phyloP scores from a whole-genome alignment of 1,140 invertebrate species.

The Atopsyche davidsoni region DNA sequence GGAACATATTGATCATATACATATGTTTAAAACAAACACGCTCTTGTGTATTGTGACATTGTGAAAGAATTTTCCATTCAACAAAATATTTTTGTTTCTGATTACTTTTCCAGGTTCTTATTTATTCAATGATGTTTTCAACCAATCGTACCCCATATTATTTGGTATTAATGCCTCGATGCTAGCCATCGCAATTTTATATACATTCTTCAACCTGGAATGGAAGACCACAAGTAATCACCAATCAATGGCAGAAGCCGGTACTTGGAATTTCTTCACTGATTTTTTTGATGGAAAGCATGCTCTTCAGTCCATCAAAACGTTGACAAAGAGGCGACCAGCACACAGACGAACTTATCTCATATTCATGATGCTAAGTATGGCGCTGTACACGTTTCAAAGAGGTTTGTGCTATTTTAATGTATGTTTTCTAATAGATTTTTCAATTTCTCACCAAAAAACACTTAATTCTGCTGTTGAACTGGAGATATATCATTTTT shows the following conservation, averaged over 20 bases:
- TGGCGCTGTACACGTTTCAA: constrained; percentile 73
- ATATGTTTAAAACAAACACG: too few relatives aligned
- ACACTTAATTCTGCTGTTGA: too few relatives aligned
- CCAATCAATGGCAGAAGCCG: constrained; percentile 49
- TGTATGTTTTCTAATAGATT: too few relatives aligned
- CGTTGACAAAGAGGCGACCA: constrained; percentile 50
- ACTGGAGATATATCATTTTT: too few relatives aligned
- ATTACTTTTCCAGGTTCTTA: constrained; percentile 41
- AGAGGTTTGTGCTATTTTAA: too few relatives aligned
- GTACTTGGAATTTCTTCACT: constrained; percentile 50
- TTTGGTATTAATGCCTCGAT: constrained; percentile 61
- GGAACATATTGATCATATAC: too few relatives aligned
- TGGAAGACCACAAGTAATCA: constrained; percentile 62
- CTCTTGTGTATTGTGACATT: too few relatives aligned
- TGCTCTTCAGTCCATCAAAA: constrained; percentile 53
- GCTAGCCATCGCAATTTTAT: constrained; percentile 55
- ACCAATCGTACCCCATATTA: constrained; percentile 44
- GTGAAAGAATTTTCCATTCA: constrained; percentile 13
- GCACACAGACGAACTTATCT: constrained; percentile 54
- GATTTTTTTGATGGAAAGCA: constrained; percentile 68
- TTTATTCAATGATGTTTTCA: constrained; percentile 48
- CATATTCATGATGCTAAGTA: constrained; percentile 58
- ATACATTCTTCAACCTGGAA: constrained; percentile 52
- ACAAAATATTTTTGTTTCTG: constrained; percentile 35
- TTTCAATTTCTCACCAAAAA: too few relatives aligned